phyloP scores from a whole-genome alignment of 2,888 invertebrate species.

The Pollenia labialis region DNA sequence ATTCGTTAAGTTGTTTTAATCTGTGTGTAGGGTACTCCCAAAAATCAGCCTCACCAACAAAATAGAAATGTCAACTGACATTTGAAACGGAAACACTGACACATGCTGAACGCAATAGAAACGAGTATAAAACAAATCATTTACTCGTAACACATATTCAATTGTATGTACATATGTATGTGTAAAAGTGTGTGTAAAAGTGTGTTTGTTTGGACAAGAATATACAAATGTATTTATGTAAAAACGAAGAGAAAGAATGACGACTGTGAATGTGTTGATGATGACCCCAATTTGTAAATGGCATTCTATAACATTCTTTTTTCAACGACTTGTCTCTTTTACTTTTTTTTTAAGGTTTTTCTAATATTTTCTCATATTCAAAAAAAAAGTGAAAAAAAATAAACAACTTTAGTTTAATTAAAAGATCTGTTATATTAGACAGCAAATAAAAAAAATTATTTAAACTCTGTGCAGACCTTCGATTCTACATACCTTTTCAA shows the following conservation, averaged over 20 bases:
- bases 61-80: constrained; percentile 67
- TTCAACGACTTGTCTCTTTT: constrained; percentile 21
- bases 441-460: constrained; percentile 32
- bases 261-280: constrained; percentile 46
- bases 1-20: not conserved
- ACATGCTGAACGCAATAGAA: constrained; percentile 61
- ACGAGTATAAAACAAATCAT: constrained; percentile 30
- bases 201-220: not conserved
- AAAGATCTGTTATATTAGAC: constrained; percentile 30
- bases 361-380: not conserved
- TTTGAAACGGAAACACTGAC: constrained; percentile 61
- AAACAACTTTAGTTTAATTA: not conserved
- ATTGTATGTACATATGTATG: not conserved
- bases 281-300: constrained; percentile 70
- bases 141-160: not conserved
- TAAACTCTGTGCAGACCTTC: constrained; percentile 1
- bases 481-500: not conserved
- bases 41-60: constrained; percentile 17
- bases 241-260: not conserved
- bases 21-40: constrained; percentile 7
- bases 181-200: not conserved
- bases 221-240: constrained; percentile 9
- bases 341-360: not conserved
- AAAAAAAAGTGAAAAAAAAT: not conserved
- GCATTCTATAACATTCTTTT: constrained; percentile 29